phyloP scores from a whole-genome alignment of 2,888 invertebrate species.

The Dryococelus australis region DNA sequence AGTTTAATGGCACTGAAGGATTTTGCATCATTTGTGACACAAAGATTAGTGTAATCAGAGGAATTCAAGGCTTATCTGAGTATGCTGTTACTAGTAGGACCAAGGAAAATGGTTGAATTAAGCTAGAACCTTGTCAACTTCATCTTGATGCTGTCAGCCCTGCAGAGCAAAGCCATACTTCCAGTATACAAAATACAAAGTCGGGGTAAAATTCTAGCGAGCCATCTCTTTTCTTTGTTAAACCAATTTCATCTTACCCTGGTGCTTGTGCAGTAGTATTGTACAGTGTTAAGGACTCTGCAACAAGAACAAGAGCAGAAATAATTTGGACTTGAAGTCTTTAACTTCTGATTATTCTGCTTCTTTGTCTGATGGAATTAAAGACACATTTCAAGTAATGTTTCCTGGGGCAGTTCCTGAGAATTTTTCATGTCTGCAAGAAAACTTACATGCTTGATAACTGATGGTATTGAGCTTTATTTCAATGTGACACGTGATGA shows the following conservation, averaged over 20 bases:
- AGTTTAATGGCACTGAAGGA: not conserved
- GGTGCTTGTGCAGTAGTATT: not conserved
- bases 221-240: not conserved
- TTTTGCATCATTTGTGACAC: not conserved
- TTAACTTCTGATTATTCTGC: not conserved
- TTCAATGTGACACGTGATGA: no score
- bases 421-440: not conserved
- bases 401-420: not conserved
- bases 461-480: not conserved
- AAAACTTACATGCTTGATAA: not conserved
- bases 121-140: slow-evolving; percentile 13
- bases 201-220: not conserved
- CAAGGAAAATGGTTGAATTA: not conserved
- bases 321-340: not conserved
- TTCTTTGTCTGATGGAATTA: slow-evolving; percentile 5
- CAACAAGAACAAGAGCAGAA: slow-evolving; percentile 20
- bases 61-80: not conserved
- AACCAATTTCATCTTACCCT: not conserved
- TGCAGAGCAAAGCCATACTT: no score
- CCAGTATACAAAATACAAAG: not conserved
- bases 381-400: not conserved
- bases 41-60: not conserved
- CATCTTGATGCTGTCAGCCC: slow-evolving; percentile 1
- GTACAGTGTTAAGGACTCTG: no score
- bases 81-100: not conserved